phyloP scores from a whole-genome alignment of 2,797 vertebrate species.

The Australoheros facetus region DNA sequence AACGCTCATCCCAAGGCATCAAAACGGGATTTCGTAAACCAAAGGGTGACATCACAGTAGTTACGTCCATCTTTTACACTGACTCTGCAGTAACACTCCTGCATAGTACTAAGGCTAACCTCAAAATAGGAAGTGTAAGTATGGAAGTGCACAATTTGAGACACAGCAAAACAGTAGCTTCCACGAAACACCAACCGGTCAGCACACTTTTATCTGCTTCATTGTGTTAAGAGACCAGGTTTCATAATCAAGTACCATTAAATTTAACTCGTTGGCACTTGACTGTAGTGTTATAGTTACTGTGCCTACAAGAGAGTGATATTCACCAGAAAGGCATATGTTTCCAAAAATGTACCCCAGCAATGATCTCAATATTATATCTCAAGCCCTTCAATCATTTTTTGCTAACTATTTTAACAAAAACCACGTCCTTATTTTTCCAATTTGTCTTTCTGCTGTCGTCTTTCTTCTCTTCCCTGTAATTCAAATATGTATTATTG shows the following conservation, averaged over 20 bases:
- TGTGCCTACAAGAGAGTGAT: background rate
- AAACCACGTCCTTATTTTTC: background rate
- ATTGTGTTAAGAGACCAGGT: background rate
- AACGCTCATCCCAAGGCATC: too few relatives aligned
- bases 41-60: too few relatives aligned
- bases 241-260: background rate
- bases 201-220: background rate
- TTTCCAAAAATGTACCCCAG: background rate
- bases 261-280: background rate
- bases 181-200: background rate
- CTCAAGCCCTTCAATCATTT: background rate
- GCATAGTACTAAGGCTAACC: background rate
- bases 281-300: background rate
- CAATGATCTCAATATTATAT: background rate
- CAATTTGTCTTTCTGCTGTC: constrained; percentile 19
- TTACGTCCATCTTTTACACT: too few relatives aligned
- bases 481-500: constrained; percentile 73
- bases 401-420: background rate
- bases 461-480: constrained; percentile 9
- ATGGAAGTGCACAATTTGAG: background rate
- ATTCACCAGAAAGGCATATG: background rate
- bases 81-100: background rate
- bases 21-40: too few relatives aligned
- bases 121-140: background rate
- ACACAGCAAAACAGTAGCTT: background rate